These are phyloP conservation scores for Thera obeliscata DNA, from an alignment of 2,888 invertebrate species.

Conservation along the genomic window DNA sequence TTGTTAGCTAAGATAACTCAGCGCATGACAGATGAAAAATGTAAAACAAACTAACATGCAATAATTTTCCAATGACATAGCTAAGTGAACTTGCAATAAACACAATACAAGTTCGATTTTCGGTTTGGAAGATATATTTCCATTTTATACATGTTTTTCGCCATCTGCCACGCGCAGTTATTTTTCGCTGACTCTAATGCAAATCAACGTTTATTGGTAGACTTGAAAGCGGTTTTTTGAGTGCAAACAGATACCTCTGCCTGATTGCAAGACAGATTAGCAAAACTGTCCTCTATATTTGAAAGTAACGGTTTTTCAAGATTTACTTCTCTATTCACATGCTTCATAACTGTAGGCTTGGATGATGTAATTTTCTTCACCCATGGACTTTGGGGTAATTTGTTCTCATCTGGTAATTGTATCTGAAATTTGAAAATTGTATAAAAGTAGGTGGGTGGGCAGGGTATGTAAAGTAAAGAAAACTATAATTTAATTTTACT, in stretches of 20 bases:
- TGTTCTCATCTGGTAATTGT: conserved; percentile 57
- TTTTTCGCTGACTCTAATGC: neutral
- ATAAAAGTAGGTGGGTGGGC: neutral
- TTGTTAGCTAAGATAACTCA: too few species aligned
- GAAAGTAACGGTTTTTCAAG: conserved; percentile 45
- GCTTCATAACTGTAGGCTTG: conserved; percentile 64
- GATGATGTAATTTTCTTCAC: conserved; percentile 56
- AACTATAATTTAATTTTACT: too few species aligned
- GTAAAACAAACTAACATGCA: too few species aligned
- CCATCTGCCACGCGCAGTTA: too few species aligned
- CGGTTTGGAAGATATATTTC: too few species aligned
- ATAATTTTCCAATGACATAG: too few species aligned
- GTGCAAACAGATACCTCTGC: conserved; percentile 71
- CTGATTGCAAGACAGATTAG: conserved; percentile 61
- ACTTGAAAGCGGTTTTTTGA: conserved; percentile 61
- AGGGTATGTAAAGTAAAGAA: too few species aligned
- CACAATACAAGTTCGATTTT: too few species aligned
- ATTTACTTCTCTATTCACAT: conserved; percentile 59
- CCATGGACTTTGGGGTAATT: conserved; percentile 60
- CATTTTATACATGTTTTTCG: too few species aligned
- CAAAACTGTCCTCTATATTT: conserved; percentile 64
- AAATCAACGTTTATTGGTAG: conserved; percentile 39
- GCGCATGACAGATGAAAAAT: too few species aligned
- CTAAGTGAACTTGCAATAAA: too few species aligned
- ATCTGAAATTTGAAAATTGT: conserved; percentile 52